Percentiles rank a stretch among this genome's conserved stretches.
Evolutionary conservation across 1,140 invertebrate genomes (phyloP).

Genomic region (Drosophila bocki): DNA sequence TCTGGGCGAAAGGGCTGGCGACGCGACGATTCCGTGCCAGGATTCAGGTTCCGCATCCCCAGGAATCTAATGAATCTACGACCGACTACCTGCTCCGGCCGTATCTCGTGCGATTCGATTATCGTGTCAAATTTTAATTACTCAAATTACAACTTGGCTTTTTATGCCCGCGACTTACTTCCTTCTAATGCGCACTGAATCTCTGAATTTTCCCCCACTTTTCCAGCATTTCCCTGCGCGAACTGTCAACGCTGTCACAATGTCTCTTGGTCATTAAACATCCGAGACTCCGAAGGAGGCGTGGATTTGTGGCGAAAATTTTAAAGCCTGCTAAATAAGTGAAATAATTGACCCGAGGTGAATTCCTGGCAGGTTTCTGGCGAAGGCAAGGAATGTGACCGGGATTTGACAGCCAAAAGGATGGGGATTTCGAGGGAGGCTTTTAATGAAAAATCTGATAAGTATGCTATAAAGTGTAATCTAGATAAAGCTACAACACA

Average conservation of each 20-base stretch:
- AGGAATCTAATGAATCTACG: conserved; percentile 29
- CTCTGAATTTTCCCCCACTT: conserved; percentile 4
- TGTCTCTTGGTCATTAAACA: conserved; percentile 74
- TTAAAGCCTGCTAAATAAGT: conserved; percentile 72
- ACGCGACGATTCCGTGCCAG: conserved; percentile 37
- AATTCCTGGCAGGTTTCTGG: conserved; percentile 22
- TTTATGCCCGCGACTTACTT: conserved; percentile 73
- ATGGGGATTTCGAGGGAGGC: conserved; percentile 4
- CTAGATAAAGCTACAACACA: background rate
- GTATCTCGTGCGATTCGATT: conserved; percentile 58
- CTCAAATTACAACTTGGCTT: conserved; percentile 77
- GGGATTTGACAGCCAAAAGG: conserved; percentile 20
- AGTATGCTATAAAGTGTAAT: conserved; percentile 29
- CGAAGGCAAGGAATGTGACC: conserved; percentile 16
- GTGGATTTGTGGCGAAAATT: conserved; percentile 47
- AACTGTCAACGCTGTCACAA: conserved; percentile 75
- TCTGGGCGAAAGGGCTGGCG: conserved; percentile 51
- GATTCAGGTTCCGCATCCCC: conserved; percentile 27
- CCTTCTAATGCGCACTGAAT: conserved; percentile 38
- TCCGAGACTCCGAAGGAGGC: conserved; percentile 17
- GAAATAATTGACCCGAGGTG: conserved; percentile 69
- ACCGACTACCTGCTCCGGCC: background rate
- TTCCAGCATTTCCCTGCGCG: conserved; percentile 30
- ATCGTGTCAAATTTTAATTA: conserved; percentile 83
- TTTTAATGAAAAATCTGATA: conserved; percentile 37